Conservation (phyloP, 2,888 invertebrate species). For the Tachina grossa region DNA sequence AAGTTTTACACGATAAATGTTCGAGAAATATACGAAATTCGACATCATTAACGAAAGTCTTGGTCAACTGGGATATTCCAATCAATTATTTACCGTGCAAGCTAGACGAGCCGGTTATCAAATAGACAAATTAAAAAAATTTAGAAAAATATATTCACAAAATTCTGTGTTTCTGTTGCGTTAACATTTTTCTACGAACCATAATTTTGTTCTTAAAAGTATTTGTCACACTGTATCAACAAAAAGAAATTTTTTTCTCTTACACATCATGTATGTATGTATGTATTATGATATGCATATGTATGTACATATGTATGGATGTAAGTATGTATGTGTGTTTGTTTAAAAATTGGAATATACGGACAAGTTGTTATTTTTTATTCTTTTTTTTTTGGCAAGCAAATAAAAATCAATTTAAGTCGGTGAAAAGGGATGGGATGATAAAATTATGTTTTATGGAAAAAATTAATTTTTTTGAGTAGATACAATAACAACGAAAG, state of each 20-base stretch:
- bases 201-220: neutral
- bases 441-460: conserved; percentile 36
- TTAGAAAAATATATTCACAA: too few species aligned
- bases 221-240: neutral
- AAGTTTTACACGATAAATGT: too few species aligned
- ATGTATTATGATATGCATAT: conserved; percentile 1
- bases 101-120: too few species aligned
- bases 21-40: too few species aligned
- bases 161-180: neutral
- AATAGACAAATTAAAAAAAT: too few species aligned
- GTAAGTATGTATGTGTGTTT: neutral
- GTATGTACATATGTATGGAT: neutral
- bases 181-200: neutral
- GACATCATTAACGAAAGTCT: too few species aligned
- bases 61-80: too few species aligned
- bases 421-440: neutral
- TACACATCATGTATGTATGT: neutral
- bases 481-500: neutral
- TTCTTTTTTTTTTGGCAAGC: conserved; percentile 43
- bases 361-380: conserved; percentile 6
- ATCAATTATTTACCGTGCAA: too few species aligned
- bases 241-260: neutral
- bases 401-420: conserved; percentile 34
- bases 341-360: conserved; percentile 16
- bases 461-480: conserved; percentile 31